Evolutionary conservation across 2,888 invertebrate genomes (phyloP), one percentile per base, ranked within the genome.

Genomic region (Ditula angustiorana): DNA sequence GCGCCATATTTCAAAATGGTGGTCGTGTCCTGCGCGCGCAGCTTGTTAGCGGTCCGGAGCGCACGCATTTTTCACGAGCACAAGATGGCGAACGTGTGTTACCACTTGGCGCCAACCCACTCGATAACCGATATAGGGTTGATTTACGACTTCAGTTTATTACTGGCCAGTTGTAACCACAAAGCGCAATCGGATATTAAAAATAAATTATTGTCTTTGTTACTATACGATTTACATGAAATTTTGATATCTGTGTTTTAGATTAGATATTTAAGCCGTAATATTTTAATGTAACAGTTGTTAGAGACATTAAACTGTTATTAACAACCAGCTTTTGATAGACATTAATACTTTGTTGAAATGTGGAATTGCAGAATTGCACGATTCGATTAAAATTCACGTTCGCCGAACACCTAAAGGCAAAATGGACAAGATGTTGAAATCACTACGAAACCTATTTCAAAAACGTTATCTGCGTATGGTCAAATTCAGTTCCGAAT

Each of bases 131-230:
- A 82, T 79, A 75, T 70, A 73, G 68, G 16, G 69, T 69, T 77
- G 80, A 84, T 83, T 86, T 83, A 84, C 78, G 74, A 74, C 71
- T 66, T 68, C 71, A 78, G 79, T 83, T 83, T 79, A 80, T 79
- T 77, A 80, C 72, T 69, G 62, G 67, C 56, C 28, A 56, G 44
- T 41, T 16, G 41, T 67, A 70, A 71, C 69, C 65, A 41, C 19
- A 41, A 69, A 69, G 68, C 72, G 73, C 70, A 74, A 74, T 74
- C 57, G 74, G 74, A 72, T 66, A 72, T 69, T 78, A 78, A 79
- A 81, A 81, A 80, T 78, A 77, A 79, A 73, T 77, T 72, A 76
- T 72, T 59, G 68, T 68, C 67, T 64, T 74, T 66, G 67, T 16
- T 19, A 19, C 26, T 57, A 50, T 57, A 63, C 28, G 2, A 28